Conservation (phyloP, 2,113 vertebrate genomes). For the Steatornis caripensis region DNA sequence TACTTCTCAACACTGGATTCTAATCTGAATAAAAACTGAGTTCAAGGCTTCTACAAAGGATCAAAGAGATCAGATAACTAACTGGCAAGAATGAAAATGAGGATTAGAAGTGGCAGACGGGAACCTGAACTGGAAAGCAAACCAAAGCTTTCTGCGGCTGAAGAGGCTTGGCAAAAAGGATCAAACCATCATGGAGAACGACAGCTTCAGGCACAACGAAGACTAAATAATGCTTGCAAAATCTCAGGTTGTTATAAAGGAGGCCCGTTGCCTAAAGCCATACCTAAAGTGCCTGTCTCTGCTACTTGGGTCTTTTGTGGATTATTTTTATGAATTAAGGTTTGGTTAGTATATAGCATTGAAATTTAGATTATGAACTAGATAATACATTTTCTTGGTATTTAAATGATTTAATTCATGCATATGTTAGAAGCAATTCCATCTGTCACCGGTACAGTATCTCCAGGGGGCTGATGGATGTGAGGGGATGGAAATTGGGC, state of each 20-base stretch:
- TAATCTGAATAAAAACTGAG: slow-evolving; percentile 56
- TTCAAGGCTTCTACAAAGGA: slow-evolving; percentile 52
- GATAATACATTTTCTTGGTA: not conserved
- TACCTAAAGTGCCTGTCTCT: not conserved
- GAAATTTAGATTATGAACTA: not conserved
- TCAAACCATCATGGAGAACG: not conserved
- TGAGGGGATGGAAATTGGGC: not conserved
- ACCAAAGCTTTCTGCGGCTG: slow-evolving; percentile 35
- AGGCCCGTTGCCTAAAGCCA: not conserved
- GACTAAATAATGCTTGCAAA: slow-evolving; percentile 4
- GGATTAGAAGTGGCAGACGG: slow-evolving; percentile 32
- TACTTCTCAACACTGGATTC: slow-evolving; percentile 14
- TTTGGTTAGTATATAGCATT: not conserved
- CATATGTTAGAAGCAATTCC: not conserved
- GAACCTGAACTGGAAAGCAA: slow-evolving; percentile 58
- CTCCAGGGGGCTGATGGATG: not conserved
- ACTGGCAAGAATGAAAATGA: slow-evolving; percentile 54
- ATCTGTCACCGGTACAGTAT: not conserved
- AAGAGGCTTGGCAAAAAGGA: slow-evolving; percentile 47
- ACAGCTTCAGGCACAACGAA: slow-evolving; percentile 4
- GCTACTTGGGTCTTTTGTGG: not conserved
- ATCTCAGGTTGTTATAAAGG: not conserved
- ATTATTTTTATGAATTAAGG: not conserved
- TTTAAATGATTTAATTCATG: not conserved
- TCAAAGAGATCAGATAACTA: slow-evolving; percentile 55